phyloP scores from a whole-genome alignment of 2,113 vertebrate genomes.

The Lepidothrix coronata region DNA sequence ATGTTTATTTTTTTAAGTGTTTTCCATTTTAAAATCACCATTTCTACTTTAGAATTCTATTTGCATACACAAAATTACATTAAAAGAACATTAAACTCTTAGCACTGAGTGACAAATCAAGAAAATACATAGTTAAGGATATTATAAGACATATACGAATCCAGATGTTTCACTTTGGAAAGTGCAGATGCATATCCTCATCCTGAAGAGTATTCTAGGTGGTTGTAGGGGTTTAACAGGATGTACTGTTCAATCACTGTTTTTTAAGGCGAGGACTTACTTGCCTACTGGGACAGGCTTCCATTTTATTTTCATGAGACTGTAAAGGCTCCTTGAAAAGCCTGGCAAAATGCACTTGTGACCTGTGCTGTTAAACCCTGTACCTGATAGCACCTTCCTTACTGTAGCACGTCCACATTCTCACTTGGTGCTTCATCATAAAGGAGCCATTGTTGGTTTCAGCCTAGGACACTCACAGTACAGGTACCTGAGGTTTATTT shows the following conservation, averaged over 20 bases:
- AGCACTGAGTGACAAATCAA: constrained; percentile 10
- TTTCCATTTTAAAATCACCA: not conserved
- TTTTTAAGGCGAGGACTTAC: not conserved
- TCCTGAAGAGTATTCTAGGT: not conserved
- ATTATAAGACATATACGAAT: not conserved
- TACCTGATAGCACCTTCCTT: not conserved
- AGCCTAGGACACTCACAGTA: not conserved
- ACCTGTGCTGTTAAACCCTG: not conserved
- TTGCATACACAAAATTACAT: not conserved
- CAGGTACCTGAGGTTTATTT: not conserved
- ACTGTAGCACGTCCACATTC: not conserved
- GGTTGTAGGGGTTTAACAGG: not conserved
- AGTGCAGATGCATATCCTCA: not conserved
- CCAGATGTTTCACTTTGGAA: not conserved
- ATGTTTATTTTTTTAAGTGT: not conserved
- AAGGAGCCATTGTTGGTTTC: not conserved
- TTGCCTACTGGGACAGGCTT: not conserved
- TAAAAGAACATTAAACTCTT: not conserved
- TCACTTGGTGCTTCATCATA: not conserved
- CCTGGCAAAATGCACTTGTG: not conserved
- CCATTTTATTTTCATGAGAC: not conserved
- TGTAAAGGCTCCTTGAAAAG: not conserved
- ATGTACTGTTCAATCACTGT: not conserved
- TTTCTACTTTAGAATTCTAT: not conserved
- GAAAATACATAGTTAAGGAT: not conserved